A percentile compares a stretch with the other conserved stretches of the same genome.
phyloP scores from a whole-genome alignment of 1,140 invertebrate genomes.

The Homarus americanus region DNA sequence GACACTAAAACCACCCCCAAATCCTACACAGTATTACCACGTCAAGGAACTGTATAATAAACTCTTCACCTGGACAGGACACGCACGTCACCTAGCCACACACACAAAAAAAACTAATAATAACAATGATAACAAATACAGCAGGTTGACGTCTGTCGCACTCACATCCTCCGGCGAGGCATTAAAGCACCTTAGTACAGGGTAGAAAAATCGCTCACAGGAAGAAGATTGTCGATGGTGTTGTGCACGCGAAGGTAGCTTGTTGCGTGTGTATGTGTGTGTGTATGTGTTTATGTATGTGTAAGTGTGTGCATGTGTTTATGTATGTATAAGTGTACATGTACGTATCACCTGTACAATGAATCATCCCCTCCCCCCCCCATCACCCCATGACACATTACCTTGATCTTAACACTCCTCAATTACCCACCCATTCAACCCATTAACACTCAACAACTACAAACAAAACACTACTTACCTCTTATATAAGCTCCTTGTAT shows the following conservation, averaged over 20 bases:
- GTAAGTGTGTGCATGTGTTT: constrained; percentile 25
- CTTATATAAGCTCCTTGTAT: too few relatives aligned
- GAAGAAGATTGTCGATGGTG: neutral
- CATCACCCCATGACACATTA: too few relatives aligned
- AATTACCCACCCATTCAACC: too few relatives aligned
- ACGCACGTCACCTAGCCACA: neutral
- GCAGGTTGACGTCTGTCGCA: neutral
- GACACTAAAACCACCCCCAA: neutral
- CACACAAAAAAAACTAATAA: neutral
- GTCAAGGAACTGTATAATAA: constrained; percentile 5
- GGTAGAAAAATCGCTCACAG: neutral
- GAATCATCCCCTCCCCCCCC: too few relatives aligned
- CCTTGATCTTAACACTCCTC: too few relatives aligned
- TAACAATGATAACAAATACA: constrained; percentile 9
- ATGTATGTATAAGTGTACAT: constrained; percentile 18
- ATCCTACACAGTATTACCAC: neutral
- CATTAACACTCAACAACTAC: too few relatives aligned
- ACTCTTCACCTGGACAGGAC: neutral
- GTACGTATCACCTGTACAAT: too few relatives aligned
- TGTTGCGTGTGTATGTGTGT: too few relatives aligned
- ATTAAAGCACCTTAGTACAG: neutral
- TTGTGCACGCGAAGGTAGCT: too few relatives aligned
- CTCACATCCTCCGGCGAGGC: neutral
- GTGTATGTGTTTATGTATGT: constrained; percentile 9
- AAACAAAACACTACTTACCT: too few relatives aligned